These are phyloP conservation scores for Anniella stebbinsi DNA, from an alignment of 2,797 vertebrate species.

Conservation along the genomic window DNA sequence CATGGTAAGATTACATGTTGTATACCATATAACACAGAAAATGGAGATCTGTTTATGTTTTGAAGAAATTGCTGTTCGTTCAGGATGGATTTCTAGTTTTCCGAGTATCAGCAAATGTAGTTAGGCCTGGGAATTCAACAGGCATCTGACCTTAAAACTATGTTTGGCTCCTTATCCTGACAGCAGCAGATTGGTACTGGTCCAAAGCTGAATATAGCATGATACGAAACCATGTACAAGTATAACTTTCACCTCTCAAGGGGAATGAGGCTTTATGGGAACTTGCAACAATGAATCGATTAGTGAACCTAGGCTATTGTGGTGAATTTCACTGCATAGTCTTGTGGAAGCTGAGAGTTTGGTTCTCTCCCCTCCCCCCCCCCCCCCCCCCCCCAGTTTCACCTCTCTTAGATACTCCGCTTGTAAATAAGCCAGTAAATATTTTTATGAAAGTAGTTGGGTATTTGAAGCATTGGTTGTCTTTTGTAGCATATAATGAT, in stretches of 20 bases:
- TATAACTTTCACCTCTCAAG: constrained; percentile 51
- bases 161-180: constrained; percentile 52
- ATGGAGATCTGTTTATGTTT: neutral
- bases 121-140: constrained; percentile 48
- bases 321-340: neutral
- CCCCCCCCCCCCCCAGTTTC: neutral
- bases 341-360: neutral
- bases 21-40: neutral
- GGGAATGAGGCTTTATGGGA: constrained; percentile 10
- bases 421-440: neutral
- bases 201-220: constrained; percentile 71
- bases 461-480: neutral
- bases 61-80: neutral
- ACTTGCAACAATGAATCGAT: neutral
- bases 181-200: constrained; percentile 53
- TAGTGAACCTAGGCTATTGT: neutral
- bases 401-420: neutral
- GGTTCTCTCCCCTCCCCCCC: neutral
- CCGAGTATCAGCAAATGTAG: neutral
- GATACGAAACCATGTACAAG: constrained; percentile 27
- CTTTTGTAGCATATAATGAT: neutral
- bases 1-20: constrained; percentile 1
- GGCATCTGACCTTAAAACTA: constrained; percentile 65
- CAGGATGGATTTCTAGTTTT: neutral
- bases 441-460: neutral